Percentiles rank a stretch among this genome's conserved stretches.
Evolutionary conservation across 2,797 vertebrate species (phyloP).

Genomic region (Tolypeutes matacus): DNA sequence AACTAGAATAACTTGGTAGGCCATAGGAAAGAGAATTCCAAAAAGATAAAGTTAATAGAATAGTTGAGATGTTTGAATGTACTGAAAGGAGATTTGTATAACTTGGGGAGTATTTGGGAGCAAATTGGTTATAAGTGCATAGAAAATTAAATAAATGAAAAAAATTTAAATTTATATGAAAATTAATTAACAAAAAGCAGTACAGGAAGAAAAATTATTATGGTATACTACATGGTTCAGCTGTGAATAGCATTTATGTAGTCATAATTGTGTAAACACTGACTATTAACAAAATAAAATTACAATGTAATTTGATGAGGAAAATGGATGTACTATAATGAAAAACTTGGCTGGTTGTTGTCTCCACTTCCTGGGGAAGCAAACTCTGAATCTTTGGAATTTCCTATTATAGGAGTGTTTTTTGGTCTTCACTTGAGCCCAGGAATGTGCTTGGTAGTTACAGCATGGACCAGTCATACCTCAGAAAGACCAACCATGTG

Average conservation of each 20-base stretch:
- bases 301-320: slow-evolving; percentile 14
- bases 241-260: neutral
- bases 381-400: no score
- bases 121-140: neutral
- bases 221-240: neutral
- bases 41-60: neutral
- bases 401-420: no score
- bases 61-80: neutral
- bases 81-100: neutral
- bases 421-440: no score
- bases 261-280: neutral
- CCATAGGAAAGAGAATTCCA: neutral
- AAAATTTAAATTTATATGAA: neutral
- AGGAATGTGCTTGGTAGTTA: no score
- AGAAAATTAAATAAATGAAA: slow-evolving; percentile 66
- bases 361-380: no score
- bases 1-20: slow-evolving; percentile 1
- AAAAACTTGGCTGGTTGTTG: no score
- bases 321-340: neutral
- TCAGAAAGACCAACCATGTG: no score
- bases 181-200: neutral
- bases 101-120: neutral
- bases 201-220: slow-evolving; percentile 45
- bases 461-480: no score
- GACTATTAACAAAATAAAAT: slow-evolving; percentile 57